Percentiles rank a stretch among this genome's conserved stretches.
These are phyloP conservation scores for Actinopyga echinites DNA, from an alignment of 53 echinoderm and acorn worm species.

Conservation along the genomic window DNA sequence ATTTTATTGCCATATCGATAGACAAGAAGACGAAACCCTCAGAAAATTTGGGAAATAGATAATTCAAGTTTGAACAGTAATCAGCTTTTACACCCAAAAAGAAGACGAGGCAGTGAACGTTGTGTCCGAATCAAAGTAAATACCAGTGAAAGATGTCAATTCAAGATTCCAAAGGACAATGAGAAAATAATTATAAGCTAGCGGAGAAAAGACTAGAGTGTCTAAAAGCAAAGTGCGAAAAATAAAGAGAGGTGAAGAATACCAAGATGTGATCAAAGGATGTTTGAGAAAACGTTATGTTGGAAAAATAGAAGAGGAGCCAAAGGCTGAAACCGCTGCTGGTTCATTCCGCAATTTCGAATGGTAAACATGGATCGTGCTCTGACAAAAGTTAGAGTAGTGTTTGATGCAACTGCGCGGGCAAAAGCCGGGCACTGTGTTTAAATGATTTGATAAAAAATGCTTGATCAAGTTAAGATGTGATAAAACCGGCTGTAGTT, in stretches of 20 bases:
- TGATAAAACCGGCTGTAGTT: slow-evolving; percentile 28
- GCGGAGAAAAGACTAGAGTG: neutral
- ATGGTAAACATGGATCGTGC: neutral
- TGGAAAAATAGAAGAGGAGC: neutral
- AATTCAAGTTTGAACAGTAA: neutral
- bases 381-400: slow-evolving; percentile 29
- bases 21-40: neutral
- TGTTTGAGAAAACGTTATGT: neutral
- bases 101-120: neutral
- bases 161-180: neutral
- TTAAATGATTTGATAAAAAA: slow-evolving; percentile 37
- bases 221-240: neutral
- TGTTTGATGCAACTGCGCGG: too few species aligned
- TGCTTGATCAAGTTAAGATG: slow-evolving; percentile 22
- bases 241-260: neutral
- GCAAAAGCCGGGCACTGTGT: neutral
- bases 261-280: neutral
- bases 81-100: neutral
- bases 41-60: too few species aligned
- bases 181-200: neutral
- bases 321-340: neutral
- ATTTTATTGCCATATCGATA: neutral
- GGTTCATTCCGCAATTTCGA: neutral
- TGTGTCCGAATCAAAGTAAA: neutral
- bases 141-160: neutral